Evolutionary conservation across 2,888 invertebrate species (phyloP).

Genomic region (Arge pagana): DNA sequence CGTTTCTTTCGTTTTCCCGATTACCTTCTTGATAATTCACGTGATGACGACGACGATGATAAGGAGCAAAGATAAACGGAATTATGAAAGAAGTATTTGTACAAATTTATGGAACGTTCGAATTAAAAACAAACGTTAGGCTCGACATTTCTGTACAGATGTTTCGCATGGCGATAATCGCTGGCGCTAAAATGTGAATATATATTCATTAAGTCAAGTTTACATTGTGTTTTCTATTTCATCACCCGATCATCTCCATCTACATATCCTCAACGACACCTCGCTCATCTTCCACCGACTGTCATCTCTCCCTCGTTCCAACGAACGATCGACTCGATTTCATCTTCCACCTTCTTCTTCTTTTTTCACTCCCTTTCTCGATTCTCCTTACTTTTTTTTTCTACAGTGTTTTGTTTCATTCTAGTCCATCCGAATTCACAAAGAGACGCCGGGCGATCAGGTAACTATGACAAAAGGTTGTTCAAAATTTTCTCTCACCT

Average conservation of each 20-base stretch:
- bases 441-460: constrained; percentile 24
- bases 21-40: too few relatives aligned
- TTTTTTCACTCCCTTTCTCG: neutral
- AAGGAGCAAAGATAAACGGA: too few relatives aligned
- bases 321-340: neutral
- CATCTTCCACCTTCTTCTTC: neutral
- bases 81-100: constrained; percentile 39
- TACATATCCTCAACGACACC: neutral
- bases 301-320: neutral
- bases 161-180: constrained; percentile 39
- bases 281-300: neutral
- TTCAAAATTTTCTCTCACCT: constrained; percentile 17
- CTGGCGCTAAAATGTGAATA: constrained; percentile 35
- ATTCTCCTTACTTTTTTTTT: neutral
- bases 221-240: constrained; percentile 42
- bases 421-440: constrained; percentile 15
- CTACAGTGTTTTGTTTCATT: constrained; percentile 4
- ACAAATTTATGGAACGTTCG: constrained; percentile 35
- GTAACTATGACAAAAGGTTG: constrained; percentile 30
- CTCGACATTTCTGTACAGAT: constrained; percentile 30
- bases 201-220: constrained; percentile 39
- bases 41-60: too few relatives aligned
- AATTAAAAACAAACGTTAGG: constrained; percentile 1
- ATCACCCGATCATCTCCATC: constrained; percentile 25
- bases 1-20: too few relatives aligned